Base-by-base conservation (phyloP, 2,797 vertebrate genomes). In the Hippoglossus hippoglossus region DNA sequence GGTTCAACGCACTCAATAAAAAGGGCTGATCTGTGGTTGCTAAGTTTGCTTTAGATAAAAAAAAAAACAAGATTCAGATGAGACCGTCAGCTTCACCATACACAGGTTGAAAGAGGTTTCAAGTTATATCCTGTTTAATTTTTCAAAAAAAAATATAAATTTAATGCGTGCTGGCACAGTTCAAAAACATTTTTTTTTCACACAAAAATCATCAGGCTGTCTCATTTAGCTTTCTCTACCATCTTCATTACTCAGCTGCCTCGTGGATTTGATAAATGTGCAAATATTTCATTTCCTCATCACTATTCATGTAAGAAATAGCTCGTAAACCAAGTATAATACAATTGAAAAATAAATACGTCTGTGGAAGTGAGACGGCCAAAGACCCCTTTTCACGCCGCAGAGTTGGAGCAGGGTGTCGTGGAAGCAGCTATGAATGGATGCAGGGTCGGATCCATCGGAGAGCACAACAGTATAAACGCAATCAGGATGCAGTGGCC, bases 241-340 rank as follows among this genome's bases (percentile, higher is more conserved):
- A 71, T 82, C 53, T 80, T 78, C 83, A 87, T 95, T 94, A 95
- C 94, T 96, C 96, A 98, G 97, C 97, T 99, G 98, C 97, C 97
- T 96, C 91, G 91, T 94, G 85, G 94, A 95, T 94, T 93, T 92
- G 94, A 93, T 95, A 94, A 89, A 96, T 98, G 97, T 98, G 97
- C 97, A 99, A 96, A 97, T 95, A 90, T 90, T 75, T 95, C 92
- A 88, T 71, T 82, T 94, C 92, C 93, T 85, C 72, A 63, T 75
- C 71, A 57, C 73, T 59, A 94, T 91, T 90, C 93, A 94, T 78
- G 92, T 73, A 88, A 44, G 31, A 88, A 88, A 77, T 57, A 82
- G 78, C 80, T 67, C 63, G 70, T 51, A 68, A 85, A 72, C 73
- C 81, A 78, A 81, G 56, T 88, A 89, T 80, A 84, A 85, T 81